Percentiles rank a stretch among this genome's conserved stretches.
Evolutionary conservation across 2,797 vertebrate genomes (phyloP).

Genomic region (Tragopan temminckii): DNA sequence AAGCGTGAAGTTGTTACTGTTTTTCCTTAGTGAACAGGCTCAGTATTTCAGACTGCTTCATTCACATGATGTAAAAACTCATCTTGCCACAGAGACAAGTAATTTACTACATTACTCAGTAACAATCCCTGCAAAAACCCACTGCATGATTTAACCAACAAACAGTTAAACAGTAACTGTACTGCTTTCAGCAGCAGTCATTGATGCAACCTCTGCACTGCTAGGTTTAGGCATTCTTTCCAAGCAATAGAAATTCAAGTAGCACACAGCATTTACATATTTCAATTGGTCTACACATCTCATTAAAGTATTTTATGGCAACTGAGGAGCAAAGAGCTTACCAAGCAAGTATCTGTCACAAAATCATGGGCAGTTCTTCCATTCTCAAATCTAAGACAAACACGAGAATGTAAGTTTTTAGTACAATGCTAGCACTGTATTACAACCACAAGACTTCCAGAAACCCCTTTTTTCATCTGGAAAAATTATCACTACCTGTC

Average conservation of each 20-base stretch:
- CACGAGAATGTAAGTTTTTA: background rate
- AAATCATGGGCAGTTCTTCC: background rate
- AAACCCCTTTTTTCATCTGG: background rate
- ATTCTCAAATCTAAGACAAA: background rate
- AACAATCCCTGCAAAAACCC: background rate
- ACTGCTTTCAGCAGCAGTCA: background rate
- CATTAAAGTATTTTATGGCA: background rate
- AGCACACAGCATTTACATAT: accelerated
- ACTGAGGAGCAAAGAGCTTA: background rate
- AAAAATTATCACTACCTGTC: background rate
- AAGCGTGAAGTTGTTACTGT: background rate
- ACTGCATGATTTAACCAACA: background rate
- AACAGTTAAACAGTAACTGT: background rate
- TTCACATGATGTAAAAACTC: background rate
- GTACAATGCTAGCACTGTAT: background rate
- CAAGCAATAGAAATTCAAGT: background rate
- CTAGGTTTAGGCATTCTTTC: background rate
- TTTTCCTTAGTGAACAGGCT: background rate
- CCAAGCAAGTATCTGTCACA: background rate
- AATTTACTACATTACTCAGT: background rate
- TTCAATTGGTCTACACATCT: background rate
- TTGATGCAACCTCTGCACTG: background rate
- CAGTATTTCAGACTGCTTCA: background rate
- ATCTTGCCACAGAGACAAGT: accelerated
- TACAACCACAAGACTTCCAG: background rate